Percentiles rank a stretch among this genome's conserved stretches.
phyloP scores from a whole-genome alignment of 2,797 vertebrate genomes.

The Eulemur rubriventer region DNA sequence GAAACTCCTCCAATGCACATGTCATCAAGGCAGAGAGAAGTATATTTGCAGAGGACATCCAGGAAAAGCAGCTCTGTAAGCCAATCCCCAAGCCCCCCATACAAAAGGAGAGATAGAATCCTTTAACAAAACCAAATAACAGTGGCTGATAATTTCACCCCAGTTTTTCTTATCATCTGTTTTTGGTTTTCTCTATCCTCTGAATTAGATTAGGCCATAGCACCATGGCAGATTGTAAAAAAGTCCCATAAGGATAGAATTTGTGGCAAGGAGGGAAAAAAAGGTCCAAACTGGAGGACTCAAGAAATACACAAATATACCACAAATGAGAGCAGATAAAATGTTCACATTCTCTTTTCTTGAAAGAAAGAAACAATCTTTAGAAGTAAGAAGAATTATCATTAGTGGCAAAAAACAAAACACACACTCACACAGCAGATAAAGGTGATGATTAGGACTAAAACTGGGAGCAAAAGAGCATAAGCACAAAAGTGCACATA shows the following conservation, averaged over 20 bases:
- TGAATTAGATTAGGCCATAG: background rate
- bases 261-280: background rate
- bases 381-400: background rate
- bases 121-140: background rate
- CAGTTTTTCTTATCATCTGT: background rate
- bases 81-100: background rate
- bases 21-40: background rate
- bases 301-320: background rate
- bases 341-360: background rate
- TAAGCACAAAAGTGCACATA: background rate
- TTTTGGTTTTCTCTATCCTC: background rate
- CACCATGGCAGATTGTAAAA: background rate
- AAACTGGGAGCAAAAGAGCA: background rate
- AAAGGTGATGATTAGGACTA: background rate
- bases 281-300: background rate
- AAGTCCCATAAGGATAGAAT: background rate
- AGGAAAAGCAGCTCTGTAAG: background rate
- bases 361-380: background rate
- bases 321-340: background rate
- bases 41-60: background rate
- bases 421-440: background rate
- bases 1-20: constrained; percentile 6
- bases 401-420: background rate
- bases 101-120: background rate
- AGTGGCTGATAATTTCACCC: background rate